Evolutionary conservation across 1,140 invertebrate genomes (phyloP), one percentile per base, ranked within the genome.

Genomic region (Popillia japonica): DNA sequence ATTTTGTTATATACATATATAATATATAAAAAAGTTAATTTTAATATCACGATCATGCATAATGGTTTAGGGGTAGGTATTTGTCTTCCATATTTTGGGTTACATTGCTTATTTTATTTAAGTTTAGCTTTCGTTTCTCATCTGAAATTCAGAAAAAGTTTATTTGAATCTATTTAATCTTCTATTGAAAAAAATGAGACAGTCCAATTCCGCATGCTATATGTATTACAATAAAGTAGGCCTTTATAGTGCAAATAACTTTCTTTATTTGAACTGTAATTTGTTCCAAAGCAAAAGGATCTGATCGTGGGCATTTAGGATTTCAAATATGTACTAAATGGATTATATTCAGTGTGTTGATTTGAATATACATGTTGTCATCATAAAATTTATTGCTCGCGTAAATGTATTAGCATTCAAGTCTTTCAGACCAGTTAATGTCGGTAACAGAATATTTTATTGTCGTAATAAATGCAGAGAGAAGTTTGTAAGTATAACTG

Each of bases 1-100:
- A 68, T 68, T 61, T 68, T 68, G 27, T 68, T 68, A 68, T 68
- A 68, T 68, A 68, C 61, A 77, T 40, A 77, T 20, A 64, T 68
- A 68, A 34, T 68, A 68, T 68, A 68, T 68, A 68, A 68, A 68
- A 48, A 68, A 68, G 61, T 68, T 68, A 68, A 68, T 27, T 68
- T 68, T 68, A 68, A 68, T 68, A 68, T 68, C 61, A 68, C 61
- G 61, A 68, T 68, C 61, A 68, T 68, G 61, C 61, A 68, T 68
- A 68, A 68, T 68, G 11, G 20, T 68, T 68, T 27, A 68, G 27
- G n/a, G 27, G 20, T 23, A 34, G 61, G 61, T 68, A 68, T 68
- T 68, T 68, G 11, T 68, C 61, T 23, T 68, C 27, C 20, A 22
- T 27, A 34, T 27, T 68, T 68, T 68, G 48, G 48, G 48, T 55